Evolutionary conservation across 2,113 vertebrate genomes (phyloP).

Genomic region (Rhabdomys dilectus): DNA sequence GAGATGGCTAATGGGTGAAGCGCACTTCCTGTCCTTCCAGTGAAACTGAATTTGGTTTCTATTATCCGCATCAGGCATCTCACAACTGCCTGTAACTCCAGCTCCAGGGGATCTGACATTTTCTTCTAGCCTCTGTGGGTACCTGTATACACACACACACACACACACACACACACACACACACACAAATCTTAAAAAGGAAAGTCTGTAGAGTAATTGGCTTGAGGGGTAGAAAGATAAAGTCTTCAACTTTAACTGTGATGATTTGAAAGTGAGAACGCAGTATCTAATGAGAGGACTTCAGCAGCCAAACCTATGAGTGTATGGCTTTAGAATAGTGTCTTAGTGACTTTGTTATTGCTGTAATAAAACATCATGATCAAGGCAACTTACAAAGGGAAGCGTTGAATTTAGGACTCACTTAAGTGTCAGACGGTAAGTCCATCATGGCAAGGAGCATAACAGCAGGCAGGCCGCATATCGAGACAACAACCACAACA

Average conservation of each 20-base stretch:
- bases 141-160: not conserved
- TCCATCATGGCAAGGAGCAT: not conserved
- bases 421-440: not conserved
- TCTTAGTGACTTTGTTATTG: not conserved
- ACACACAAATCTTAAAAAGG: not conserved
- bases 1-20: not conserved
- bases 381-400: not conserved
- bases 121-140: not conserved
- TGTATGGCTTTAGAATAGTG: not conserved
- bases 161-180: not conserved
- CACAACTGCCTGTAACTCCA: not conserved
- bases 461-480: not conserved
- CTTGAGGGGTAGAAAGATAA: not conserved
- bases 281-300: not conserved
- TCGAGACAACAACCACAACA: not conserved
- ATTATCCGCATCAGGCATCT: no score
- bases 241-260: not conserved
- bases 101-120: not conserved
- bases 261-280: constrained; percentile 42
- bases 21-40: not conserved
- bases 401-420: not conserved
- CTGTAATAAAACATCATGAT: not conserved
- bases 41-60: not conserved
- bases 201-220: not conserved
- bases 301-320: not conserved